Percentiles rank a stretch among this genome's conserved stretches.
Conservation (phyloP, 1,140 invertebrate genomes). For the Antheraea pernyi region DNA sequence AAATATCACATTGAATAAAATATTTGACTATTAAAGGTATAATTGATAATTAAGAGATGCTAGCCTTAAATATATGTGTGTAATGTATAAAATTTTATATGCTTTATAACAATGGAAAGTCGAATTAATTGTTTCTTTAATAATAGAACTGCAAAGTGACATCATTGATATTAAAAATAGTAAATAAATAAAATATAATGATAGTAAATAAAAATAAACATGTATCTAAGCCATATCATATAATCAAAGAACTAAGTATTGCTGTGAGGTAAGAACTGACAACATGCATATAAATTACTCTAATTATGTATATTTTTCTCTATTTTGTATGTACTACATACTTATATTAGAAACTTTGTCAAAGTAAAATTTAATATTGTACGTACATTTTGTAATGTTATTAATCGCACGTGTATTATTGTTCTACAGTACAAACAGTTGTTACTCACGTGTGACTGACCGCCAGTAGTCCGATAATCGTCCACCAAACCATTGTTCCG, state of each 20-base stretch:
- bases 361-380: not conserved
- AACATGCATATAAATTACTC: not conserved
- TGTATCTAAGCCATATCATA: no score
- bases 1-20: no score
- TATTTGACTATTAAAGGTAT: no score
- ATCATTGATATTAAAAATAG: no score
- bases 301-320: not conserved
- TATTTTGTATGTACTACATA: not conserved
- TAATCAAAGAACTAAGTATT: not conserved
- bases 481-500: conserved; percentile 50
- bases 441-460: conserved; percentile 55
- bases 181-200: no score
- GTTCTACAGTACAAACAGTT: conserved; percentile 25
- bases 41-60: no score
- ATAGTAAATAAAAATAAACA: no score
- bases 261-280: not conserved
- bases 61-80: no score
- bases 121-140: no score
- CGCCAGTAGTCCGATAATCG: conserved; percentile 49
- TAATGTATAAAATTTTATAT: no score
- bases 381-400: not conserved
- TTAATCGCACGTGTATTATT: not conserved
- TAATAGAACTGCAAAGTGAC: no score
- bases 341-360: not conserved
- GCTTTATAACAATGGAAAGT: no score